Evolutionary conservation across 2,888 invertebrate species (phyloP).

Genomic region (Volucella zonaria): DNA sequence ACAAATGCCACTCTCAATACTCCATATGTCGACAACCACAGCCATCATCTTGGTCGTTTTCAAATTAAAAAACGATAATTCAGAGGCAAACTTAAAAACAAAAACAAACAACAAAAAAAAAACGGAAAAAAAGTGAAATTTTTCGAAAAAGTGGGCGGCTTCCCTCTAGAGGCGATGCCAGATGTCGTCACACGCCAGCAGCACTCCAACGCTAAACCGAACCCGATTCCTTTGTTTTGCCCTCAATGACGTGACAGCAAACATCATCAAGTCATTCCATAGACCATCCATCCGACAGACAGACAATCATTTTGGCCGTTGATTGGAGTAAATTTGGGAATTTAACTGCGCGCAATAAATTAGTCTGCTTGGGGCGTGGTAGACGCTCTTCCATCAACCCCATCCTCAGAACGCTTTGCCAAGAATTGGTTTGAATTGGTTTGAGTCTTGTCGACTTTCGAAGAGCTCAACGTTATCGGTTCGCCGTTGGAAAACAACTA

Average conservation of each 20-base stretch:
- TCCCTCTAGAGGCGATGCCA: constrained; percentile 55
- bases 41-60: constrained; percentile 54
- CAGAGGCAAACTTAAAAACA: constrained; percentile 26
- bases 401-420: constrained; percentile 1
- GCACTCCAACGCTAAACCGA: constrained; percentile 3
- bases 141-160: constrained; percentile 65
- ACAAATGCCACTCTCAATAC: constrained; percentile 38
- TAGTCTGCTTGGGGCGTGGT: constrained; percentile 63
- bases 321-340: constrained; percentile 62
- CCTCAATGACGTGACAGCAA: constrained; percentile 48
- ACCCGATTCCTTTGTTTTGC: background rate
- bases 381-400: constrained; percentile 27
- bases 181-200: constrained; percentile 55
- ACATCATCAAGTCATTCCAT: constrained; percentile 46
- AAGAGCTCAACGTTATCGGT: constrained; percentile 22
- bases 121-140: background rate
- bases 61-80: constrained; percentile 73
- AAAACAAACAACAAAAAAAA: background rate
- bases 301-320: constrained; percentile 58
- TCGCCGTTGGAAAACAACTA: constrained; percentile 24
- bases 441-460: constrained; percentile 15
- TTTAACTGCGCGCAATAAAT: constrained; percentile 57
- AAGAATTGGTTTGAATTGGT: constrained; percentile 8
- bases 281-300: constrained; percentile 11
- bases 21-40: constrained; percentile 46